Percentiles rank a stretch among this genome's conserved stretches.
Conservation (phyloP, 1,140 invertebrate genomes). For the Fopius arisanus region DNA sequence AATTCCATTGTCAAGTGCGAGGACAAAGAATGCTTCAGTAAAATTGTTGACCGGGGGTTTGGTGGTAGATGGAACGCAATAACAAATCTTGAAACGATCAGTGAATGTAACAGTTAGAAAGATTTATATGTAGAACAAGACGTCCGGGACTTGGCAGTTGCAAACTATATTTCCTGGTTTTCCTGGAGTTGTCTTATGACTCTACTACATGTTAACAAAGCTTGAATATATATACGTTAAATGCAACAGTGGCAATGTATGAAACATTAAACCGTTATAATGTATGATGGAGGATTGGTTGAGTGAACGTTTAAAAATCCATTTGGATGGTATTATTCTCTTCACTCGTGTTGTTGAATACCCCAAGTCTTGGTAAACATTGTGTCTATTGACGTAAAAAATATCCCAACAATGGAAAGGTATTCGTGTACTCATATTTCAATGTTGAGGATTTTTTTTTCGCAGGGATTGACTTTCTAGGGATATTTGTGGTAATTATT, state of each 20-base stretch:
- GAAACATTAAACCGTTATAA: constrained; percentile 16
- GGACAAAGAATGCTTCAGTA: not conserved
- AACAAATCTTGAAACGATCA: not conserved
- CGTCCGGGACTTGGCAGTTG: not conserved
- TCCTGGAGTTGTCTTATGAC: not conserved
- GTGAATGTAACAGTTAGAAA: constrained; percentile 9
- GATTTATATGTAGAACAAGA: constrained; percentile 12
- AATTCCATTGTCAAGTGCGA: not conserved
- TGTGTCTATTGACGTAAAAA: constrained; percentile 9
- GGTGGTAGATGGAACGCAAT: not conserved
- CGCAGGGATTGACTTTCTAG: no score
- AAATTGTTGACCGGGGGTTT: not conserved
- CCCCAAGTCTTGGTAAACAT: constrained; percentile 7
- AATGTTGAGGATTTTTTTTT: not conserved
- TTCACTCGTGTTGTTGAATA: not conserved
- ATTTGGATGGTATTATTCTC: constrained; percentile 2
- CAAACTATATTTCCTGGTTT: constrained; percentile 27
- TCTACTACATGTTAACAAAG: not conserved
- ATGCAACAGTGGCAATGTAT: not conserved
- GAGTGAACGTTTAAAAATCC: constrained; percentile 23
- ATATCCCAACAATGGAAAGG: constrained; percentile 13
- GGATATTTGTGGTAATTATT: not conserved
- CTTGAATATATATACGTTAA: not conserved
- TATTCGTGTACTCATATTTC: not conserved
- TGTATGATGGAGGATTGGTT: constrained; percentile 10